Evolutionary conservation across 2,113 vertebrate species (phyloP), one percentile per base, ranked within the genome.

Genomic region (Hypomesus transpacificus): DNA sequence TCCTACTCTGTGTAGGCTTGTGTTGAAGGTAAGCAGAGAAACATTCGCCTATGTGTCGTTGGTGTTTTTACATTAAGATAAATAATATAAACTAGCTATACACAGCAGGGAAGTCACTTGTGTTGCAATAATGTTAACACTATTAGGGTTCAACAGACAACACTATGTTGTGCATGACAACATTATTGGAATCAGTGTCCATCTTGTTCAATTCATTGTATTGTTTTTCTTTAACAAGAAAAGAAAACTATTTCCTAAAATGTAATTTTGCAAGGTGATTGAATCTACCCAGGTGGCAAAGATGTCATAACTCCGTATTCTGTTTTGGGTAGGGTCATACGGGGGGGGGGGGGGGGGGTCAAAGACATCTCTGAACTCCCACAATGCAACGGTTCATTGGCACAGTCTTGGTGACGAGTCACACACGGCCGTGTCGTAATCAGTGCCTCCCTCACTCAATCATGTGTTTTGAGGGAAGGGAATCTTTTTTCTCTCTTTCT

Each of bases 111-210:
- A 82, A 80, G 78, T 74, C 78, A 80, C 16, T 18, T 20, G 81
- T 82, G 78, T 87, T 83, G 83, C 83, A 85, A 87, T 85, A 84
- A 85, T 77, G 83, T 85, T 79, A 78, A 86, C 80, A 82, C 77
- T 76, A 66, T 75, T 46, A 46, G 39, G 39, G 75, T 69, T 73
- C 74, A 82, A 77, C 74, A 74, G 60, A 76, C 75, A 76, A 82
- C 69, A 50, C 39, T n/a, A n/a, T n/a, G 73, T 76, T 85, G 80
- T 87, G 83, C 83, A 87, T 87, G 85, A 56, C n/a, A 20, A 18
- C n/a, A 17, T 83, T 82, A 84, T 82, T 74, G 74, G 66, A 82
- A 77, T 82, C 79, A 72, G 75, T 83, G 78, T 81, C 79, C 79
- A 76, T 85, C 75, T 80, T 79, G 78, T 81, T 72, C 63, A 81